Evolutionary conservation across 2,113 vertebrate genomes (phyloP), one percentile per base, ranked within the genome.

Genomic region (Rhea pennata): DNA sequence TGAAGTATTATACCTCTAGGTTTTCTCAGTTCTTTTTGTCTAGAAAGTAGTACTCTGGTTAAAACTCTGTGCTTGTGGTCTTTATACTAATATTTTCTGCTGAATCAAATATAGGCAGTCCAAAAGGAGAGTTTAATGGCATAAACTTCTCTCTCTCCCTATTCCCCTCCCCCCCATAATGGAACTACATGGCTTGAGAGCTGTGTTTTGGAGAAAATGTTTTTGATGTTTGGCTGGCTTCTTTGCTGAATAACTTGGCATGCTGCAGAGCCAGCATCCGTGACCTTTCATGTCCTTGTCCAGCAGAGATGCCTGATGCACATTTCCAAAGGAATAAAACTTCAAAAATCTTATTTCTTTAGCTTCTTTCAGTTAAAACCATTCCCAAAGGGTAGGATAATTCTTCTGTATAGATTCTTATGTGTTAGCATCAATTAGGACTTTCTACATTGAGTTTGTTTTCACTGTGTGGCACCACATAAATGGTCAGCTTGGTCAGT

Each of bases 231-330:
- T 94, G 90, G 22, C 87, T 93, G 85, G 36, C 92, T 93, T 91
- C 72, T 93, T 94, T 95, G 74, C 93, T 74, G 76, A 92, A 3
- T 75, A 89, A 89, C 90, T 96, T 93, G 81, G 75, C 84, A 56
- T 96, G 94, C 97, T 92, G 92, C 87, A 93, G 93, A 95, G 95
- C 93, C 91, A 81, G 10, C 92, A 74, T 92, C 91, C 97, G 95
- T 89, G 96, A 94, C 95, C 85, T 91, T 85, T 51, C 66, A 71
- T 73, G 93, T 95, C 97, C 90, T 94, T 96, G 88, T 82, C 64
- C 79, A 83, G 80, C 46, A 88, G 80, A 75, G 50, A 86, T 93
- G 76, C 53, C 85, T 88, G 51, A 77, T 88, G 58, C 27, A 40
- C 9, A 20, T 76, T 80, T 96, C 44, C 74, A 66, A 4, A 85